Conservation (phyloP, 2,797 vertebrate species). For the Phalloptychus januarius region DNA sequence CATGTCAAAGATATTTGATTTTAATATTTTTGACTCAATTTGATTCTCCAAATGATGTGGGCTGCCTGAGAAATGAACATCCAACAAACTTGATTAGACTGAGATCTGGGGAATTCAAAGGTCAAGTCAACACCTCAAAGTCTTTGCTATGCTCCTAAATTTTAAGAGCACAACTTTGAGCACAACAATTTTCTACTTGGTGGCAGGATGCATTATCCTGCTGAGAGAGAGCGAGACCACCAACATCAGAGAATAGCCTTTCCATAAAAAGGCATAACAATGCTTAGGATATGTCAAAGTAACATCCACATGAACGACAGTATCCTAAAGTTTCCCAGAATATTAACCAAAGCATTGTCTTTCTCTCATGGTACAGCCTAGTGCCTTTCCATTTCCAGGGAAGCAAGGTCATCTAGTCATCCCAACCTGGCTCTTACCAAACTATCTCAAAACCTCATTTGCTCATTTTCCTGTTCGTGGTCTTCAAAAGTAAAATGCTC, state of each 20-base stretch:
- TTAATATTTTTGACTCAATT: neutral
- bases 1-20: neutral
- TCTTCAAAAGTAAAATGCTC: neutral
- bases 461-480: neutral
- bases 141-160: neutral
- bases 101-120: too few relatives aligned
- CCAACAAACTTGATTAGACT: neutral
- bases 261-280: neutral
- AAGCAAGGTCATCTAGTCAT: neutral
- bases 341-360: neutral
- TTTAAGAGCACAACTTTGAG: too few relatives aligned
- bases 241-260: neutral
- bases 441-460: neutral
- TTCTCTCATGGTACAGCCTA: neutral
- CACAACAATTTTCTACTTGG: neutral
- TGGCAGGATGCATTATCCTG: neutral
- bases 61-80: neutral
- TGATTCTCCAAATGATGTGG: neutral
- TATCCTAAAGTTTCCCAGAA: neutral
- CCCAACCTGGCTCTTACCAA: neutral
- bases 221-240: neutral
- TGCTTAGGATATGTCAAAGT: neutral
- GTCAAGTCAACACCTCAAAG: too few relatives aligned
- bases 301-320: neutral
- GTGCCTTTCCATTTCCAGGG: neutral